Evolutionary conservation across 2,888 invertebrate species (phyloP).

Genomic region (Marasmarcha lunaedactyla): DNA sequence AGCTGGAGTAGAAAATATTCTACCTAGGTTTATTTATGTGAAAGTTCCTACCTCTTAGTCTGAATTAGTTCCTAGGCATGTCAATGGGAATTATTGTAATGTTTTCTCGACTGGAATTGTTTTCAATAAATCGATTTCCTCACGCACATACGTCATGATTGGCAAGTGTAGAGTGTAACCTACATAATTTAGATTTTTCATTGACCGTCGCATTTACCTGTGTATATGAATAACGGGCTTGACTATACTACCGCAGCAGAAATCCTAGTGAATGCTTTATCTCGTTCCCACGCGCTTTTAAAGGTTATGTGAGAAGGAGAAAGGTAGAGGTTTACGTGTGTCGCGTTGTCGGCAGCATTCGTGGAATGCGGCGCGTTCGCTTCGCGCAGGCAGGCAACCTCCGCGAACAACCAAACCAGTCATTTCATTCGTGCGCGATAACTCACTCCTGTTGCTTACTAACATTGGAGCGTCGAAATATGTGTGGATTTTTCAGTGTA

Average conservation of each 20-base stretch:
- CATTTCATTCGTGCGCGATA: slow-evolving; percentile 47
- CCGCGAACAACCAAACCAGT: slow-evolving; percentile 34
- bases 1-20: no score
- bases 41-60: no score
- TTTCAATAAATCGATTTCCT: neutral
- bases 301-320: slow-evolving; percentile 31
- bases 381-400: slow-evolving; percentile 36
- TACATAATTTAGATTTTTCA: slow-evolving; percentile 1
- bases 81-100: no score
- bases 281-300: slow-evolving; percentile 19
- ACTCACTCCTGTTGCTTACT: slow-evolving; percentile 25
- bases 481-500: slow-evolving; percentile 57
- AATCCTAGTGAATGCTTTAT: slow-evolving; percentile 23
- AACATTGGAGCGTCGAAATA: slow-evolving; percentile 26
- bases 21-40: no score
- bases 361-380: slow-evolving; percentile 63
- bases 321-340: slow-evolving; percentile 31
- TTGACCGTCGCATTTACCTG: slow-evolving; percentile 40
- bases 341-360: slow-evolving; percentile 31
- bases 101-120: no score
- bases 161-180: slow-evolving; percentile 1
- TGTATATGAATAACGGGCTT: slow-evolving; percentile 57
- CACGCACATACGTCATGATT: neutral
- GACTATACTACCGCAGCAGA: slow-evolving; percentile 34
- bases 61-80: no score